Base-by-base conservation (phyloP, 23 tunicate genomes). In the Styela plicata region DNA sequence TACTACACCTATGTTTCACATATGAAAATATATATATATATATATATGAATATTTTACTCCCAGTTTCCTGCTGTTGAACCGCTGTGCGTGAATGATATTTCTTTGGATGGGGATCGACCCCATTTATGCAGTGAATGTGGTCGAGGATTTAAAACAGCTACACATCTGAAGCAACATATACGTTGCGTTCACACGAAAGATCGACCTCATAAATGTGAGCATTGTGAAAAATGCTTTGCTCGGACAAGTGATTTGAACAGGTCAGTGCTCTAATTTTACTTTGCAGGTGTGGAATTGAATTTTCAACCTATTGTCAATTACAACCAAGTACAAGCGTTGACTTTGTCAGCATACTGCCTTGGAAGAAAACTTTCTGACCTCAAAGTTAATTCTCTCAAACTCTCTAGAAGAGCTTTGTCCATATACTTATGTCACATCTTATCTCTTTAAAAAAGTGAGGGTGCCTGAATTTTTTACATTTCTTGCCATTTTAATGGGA, bases 161-260 rank as follows among this genome's bases (percentile, higher is more conserved):
- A 93, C 98, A 5, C 98, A 93, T 78, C 52, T 93, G 34, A 88
- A 88, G 64, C 98, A 93, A 64, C 98, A 93, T 71, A 89, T 93
- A 21, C 80, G 94, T 21, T 93, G 98, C 71, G 98, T 93, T 35
- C 98, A 93, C 70, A 69, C 92, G 53, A 93, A 93, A 34, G 93
- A 93, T 17, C 74, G 89, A n/a, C 92, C 93, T 3, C 89, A 88
- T 70, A 88, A 88, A 69, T 93, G 98, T 76, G 66, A 22, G 3
- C 85, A 77, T 22, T 93, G 98, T 70, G 73, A 78, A 22, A 93
- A 93, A 69, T 70, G 85, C 62, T 93, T 93, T 62, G 98, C 98
- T 21, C 62, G 98, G 63, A 93, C 86, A 87, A 93, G 98, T 66
- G 98, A 93, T 78, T 85, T 93, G 36, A 93, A 93, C 84, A 84